Percentiles rank a stretch among this genome's conserved stretches.
Conservation (phyloP, 35 echinoderm and acorn worm species). For the Amphiura filiformis region DNA sequence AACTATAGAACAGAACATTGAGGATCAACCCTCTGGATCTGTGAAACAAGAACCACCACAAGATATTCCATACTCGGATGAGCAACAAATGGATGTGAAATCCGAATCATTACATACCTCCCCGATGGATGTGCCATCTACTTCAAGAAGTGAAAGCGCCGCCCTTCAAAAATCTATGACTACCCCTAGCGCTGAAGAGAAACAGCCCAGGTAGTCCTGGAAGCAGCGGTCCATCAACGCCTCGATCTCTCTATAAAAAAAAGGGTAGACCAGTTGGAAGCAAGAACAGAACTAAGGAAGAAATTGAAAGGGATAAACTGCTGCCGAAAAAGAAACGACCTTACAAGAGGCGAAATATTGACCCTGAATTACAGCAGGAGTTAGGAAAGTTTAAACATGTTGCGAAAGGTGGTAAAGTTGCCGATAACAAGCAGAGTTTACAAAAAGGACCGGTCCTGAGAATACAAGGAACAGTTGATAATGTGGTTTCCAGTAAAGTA, state of each 20-base stretch:
- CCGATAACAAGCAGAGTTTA: constrained; percentile 7
- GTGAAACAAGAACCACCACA: not conserved
- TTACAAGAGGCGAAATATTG: constrained; percentile 23
- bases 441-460: constrained; percentile 57
- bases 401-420: not conserved
- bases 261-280: constrained; percentile 69
- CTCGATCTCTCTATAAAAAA: constrained; percentile 54
- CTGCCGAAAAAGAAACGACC: constrained; percentile 18
- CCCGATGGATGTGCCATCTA: not conserved
- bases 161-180: constrained; percentile 46
- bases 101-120: not conserved
- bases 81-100: not conserved
- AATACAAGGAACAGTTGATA: constrained; percentile 50
- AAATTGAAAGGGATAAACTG: constrained; percentile 20
- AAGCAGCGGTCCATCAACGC: constrained; percentile 16
- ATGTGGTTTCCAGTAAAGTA: constrained; percentile 52
- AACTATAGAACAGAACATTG: not conserved
- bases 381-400: constrained; percentile 67
- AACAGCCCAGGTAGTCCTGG: constrained; percentile 11
- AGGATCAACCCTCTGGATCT: no score
- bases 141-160: constrained; percentile 27
- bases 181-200: constrained; percentile 23
- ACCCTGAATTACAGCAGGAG: constrained; percentile 38
- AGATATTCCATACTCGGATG: not conserved
- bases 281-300: constrained; percentile 55